A percentile compares a stretch with the other conserved stretches of the same genome.
These are phyloP conservation scores for Gallinago nigripennis DNA, from an alignment of 2,797 vertebrate genomes.

Conservation along the genomic window DNA sequence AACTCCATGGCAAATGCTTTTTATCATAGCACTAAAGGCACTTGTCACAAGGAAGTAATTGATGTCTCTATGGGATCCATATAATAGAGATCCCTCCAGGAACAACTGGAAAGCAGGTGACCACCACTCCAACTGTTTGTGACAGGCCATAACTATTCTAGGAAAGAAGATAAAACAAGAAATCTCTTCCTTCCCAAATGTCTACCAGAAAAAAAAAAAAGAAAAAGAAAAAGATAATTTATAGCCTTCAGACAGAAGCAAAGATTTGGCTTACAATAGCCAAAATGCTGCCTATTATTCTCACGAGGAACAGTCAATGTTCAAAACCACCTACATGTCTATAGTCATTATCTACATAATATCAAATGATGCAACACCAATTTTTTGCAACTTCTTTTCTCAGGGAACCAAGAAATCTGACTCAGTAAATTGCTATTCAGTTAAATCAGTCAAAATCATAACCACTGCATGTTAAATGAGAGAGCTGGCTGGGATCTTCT, in stretches of 20 bases:
- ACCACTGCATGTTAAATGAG: background rate
- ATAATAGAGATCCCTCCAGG: background rate
- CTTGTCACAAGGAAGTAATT: background rate
- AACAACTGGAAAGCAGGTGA: background rate
- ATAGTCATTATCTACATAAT: background rate
- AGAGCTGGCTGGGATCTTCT: background rate
- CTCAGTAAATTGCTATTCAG: background rate
- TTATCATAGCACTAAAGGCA: background rate
- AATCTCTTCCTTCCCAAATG: background rate
- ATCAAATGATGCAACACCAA: constrained; percentile 1
- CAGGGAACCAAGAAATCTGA: background rate
- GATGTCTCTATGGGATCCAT: background rate
- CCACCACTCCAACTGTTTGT: background rate
- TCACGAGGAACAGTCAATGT: background rate
- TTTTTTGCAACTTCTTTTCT: constrained; percentile 1
- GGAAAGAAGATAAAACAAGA: background rate
- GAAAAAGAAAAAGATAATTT: background rate
- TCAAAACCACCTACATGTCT: background rate
- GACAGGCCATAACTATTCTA: background rate
- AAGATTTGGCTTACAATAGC: background rate
- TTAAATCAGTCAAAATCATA: background rate
- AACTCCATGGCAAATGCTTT: background rate
- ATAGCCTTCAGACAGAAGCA: background rate
- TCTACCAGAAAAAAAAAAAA: background rate
- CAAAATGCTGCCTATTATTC: background rate